A percentile compares a stretch with the other conserved stretches of the same genome.
These are phyloP conservation scores for Halcyon leucocephala DNA, from an alignment of 2,797 vertebrate species.

Conservation along the genomic window DNA sequence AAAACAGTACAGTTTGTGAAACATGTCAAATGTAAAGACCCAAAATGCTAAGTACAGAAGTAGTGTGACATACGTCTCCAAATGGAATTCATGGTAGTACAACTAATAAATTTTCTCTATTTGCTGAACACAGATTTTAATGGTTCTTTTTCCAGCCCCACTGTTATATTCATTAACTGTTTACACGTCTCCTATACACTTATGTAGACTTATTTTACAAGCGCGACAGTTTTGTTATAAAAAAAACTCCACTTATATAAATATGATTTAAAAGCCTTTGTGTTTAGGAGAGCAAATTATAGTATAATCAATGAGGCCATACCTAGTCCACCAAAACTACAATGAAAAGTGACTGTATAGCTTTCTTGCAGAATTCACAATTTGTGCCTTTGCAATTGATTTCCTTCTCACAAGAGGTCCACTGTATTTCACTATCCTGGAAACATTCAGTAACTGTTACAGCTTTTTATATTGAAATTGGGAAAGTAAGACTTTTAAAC, in stretches of 20 bases:
- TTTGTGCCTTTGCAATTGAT: conserved; percentile 79
- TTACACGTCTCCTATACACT: conserved; percentile 81
- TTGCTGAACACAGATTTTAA: conserved; percentile 81
- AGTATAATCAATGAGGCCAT: conserved; percentile 62
- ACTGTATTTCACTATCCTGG: conserved; percentile 54
- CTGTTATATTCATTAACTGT: conserved; percentile 77
- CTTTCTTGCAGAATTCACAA: conserved; percentile 78
- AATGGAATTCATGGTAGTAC: conserved; percentile 80
- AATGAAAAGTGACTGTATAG: conserved; percentile 71
- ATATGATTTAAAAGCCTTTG: conserved; percentile 75
- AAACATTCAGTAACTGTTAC: conserved; percentile 48
- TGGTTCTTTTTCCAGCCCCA: conserved; percentile 78
- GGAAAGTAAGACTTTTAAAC: conserved; percentile 72
- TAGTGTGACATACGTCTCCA: conserved; percentile 81
- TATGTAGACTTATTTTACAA: conserved; percentile 83
- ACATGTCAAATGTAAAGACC: conserved; percentile 85
- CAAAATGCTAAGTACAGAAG: conserved; percentile 83
- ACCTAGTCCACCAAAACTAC: conserved; percentile 73
- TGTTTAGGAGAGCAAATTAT: conserved; percentile 72
- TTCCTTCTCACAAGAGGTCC: conserved; percentile 59
- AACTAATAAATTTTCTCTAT: conserved; percentile 76
- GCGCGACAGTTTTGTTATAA: conserved; percentile 77
- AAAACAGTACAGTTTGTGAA: conserved; percentile 88
- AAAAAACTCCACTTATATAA: conserved; percentile 78
- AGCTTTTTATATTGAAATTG: conserved; percentile 52